phyloP scores from a whole-genome alignment of 2,113 vertebrate genomes.

The Oryzias javanicus region DNA sequence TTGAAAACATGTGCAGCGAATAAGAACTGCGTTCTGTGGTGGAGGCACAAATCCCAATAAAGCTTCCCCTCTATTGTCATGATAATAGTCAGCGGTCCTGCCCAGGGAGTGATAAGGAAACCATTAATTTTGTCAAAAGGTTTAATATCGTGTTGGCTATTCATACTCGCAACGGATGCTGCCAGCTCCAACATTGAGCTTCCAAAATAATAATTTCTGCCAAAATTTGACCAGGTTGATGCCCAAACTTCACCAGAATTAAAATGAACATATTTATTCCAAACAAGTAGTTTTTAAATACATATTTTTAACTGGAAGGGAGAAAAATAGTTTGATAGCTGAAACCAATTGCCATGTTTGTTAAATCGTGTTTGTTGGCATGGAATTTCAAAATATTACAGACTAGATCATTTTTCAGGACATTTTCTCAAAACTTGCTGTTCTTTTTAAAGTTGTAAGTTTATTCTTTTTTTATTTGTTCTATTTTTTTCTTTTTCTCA shows the following conservation, averaged over 20 bases:
- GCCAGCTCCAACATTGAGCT: neutral
- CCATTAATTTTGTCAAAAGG: conserved; percentile 1
- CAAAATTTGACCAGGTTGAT: neutral
- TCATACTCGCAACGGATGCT: neutral
- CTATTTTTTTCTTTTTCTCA: too few relatives aligned
- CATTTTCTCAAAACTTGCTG: too few relatives aligned
- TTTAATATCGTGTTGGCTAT: neutral
- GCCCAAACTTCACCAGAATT: neutral
- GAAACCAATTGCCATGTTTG: too few relatives aligned
- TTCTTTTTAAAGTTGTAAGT: too few relatives aligned
- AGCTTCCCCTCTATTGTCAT: neutral
- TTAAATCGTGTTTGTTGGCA: too few relatives aligned
- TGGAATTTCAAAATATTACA: too few relatives aligned
- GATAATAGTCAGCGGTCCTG: neutral
- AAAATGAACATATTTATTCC: too few relatives aligned
- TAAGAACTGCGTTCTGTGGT: neutral
- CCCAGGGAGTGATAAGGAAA: neutral
- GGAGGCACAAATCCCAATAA: neutral
- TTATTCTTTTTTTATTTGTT: too few relatives aligned
- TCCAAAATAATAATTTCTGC: neutral
- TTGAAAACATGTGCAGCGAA: neutral
- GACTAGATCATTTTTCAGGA: too few relatives aligned
- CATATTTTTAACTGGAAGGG: too few relatives aligned
- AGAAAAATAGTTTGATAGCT: too few relatives aligned
- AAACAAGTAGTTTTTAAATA: too few relatives aligned